Evolutionary conservation across 2,113 vertebrate species (phyloP).

Genomic region (Solea senegalensis): DNA sequence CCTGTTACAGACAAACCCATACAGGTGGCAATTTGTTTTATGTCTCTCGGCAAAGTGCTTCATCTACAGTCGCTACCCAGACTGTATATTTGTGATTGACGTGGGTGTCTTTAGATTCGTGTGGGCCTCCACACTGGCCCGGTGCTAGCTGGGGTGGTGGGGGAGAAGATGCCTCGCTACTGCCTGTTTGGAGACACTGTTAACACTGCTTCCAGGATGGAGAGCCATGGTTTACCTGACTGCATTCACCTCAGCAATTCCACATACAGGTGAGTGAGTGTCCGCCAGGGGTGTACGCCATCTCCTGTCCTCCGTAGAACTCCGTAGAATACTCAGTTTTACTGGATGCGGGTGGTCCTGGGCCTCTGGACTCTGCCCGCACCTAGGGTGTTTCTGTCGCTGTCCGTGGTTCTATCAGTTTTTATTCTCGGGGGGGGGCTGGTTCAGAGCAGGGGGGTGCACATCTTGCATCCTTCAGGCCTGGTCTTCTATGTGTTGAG

Average conservation of each 20-base stretch:
- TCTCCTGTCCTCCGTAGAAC: no score
- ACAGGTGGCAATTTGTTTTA: slow-evolving; percentile 65
- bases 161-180: slow-evolving; percentile 84
- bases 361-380: no score
- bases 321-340: no score
- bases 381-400: background rate
- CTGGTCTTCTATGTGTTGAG: no score
- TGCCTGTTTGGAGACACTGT: slow-evolving; percentile 84
- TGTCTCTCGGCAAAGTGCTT: background rate
- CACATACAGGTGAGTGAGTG: slow-evolving; percentile 64
- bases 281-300: no score
- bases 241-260: slow-evolving; percentile 79
- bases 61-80: background rate
- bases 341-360: no score
- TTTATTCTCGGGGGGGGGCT: no score
- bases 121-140: slow-evolving; percentile 81
- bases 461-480: no score
- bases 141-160: slow-evolving; percentile 80
- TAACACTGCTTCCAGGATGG: slow-evolving; percentile 83
- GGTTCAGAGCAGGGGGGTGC: no score
- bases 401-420: background rate
- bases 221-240: slow-evolving; percentile 81
- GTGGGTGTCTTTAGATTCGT: slow-evolving; percentile 70
- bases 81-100: background rate
- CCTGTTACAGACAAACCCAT: slow-evolving; percentile 75